phyloP scores from a whole-genome alignment of 1,140 invertebrate genomes.

The Cyphomyrmex costatus region DNA sequence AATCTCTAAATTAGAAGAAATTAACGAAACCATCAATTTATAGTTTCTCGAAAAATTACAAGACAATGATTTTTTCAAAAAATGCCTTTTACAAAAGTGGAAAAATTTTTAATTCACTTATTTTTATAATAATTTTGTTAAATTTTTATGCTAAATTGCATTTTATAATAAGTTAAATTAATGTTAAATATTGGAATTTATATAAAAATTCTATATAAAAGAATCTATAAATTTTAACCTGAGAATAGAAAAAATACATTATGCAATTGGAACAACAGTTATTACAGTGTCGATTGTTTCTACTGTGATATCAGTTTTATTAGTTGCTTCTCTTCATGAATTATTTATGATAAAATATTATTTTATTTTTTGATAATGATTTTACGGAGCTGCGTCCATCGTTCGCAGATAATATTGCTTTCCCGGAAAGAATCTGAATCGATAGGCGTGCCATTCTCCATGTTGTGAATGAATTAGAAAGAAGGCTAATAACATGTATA shows the following conservation, averaged over 20 bases:
- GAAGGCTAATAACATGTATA: not conserved
- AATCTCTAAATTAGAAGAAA: not conserved
- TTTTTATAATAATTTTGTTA: not conserved
- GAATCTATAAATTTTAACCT: not conserved
- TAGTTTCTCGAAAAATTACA: not conserved
- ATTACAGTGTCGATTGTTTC: not conserved
- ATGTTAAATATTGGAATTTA: not conserved
- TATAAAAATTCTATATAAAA: not conserved
- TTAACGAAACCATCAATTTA: not conserved
- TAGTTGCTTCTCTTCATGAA: not conserved
- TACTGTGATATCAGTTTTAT: not conserved
- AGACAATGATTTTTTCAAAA: not conserved
- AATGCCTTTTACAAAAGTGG: no score
- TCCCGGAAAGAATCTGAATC: slow-evolving; percentile 54
- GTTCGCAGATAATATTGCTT: slow-evolving; percentile 23
- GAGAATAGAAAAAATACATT: not conserved
- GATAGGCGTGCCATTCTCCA: slow-evolving; percentile 8
- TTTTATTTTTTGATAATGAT: slow-evolving; percentile 37
- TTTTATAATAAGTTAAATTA: not conserved
- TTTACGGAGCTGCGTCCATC: slow-evolving; percentile 3
- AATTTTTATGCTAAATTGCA: not conserved
- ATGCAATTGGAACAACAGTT: not conserved
- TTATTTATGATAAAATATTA: slow-evolving; percentile 15
- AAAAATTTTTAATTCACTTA: no score
- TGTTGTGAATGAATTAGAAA: slow-evolving; percentile 3